Evolutionary conservation across 53 echinoderm and acorn worm species (phyloP).

Genomic region (Zoroaster sp.): DNA sequence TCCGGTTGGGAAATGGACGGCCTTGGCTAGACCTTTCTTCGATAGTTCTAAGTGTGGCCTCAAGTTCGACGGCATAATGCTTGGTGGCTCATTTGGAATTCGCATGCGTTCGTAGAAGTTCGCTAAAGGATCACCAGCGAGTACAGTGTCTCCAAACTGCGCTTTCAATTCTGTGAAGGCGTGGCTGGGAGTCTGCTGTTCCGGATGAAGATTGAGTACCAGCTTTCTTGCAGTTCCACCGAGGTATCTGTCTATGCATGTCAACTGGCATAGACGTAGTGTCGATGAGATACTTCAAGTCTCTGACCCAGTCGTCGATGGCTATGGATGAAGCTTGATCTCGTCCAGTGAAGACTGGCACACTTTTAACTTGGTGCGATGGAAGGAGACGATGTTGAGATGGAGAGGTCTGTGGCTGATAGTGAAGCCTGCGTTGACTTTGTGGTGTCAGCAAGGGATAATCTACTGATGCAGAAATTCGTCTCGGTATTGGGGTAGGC

Average conservation of each 20-base stretch:
- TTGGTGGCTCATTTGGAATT: background rate
- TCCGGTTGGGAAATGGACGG: too few relatives aligned
- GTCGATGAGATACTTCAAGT: constrained; percentile 2
- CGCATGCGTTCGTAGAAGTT: constrained; percentile 11
- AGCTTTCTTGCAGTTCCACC: constrained; percentile 49
- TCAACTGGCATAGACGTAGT: background rate
- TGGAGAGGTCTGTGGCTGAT: background rate
- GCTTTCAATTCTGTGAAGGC: constrained; percentile 27
- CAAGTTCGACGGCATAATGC: background rate
- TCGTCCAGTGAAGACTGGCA: background rate
- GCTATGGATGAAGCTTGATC: background rate
- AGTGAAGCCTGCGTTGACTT: background rate
- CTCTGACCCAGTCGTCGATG: constrained; percentile 39
- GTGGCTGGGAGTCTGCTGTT: background rate
- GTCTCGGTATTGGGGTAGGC: background rate
- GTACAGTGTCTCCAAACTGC: constrained; percentile 19
- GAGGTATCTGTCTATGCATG: constrained; percentile 13
- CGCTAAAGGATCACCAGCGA: background rate
- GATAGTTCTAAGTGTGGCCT: too few relatives aligned
- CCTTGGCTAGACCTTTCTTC: too few relatives aligned
- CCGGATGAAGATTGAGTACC: constrained; percentile 14
- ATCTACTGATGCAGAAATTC: background rate
- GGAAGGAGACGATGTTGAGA: background rate
- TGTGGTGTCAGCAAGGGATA: background rate
- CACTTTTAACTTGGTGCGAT: constrained; percentile 7